Evolutionary conservation across 2,797 vertebrate species (phyloP).

Genomic region (Brotula barbata): DNA sequence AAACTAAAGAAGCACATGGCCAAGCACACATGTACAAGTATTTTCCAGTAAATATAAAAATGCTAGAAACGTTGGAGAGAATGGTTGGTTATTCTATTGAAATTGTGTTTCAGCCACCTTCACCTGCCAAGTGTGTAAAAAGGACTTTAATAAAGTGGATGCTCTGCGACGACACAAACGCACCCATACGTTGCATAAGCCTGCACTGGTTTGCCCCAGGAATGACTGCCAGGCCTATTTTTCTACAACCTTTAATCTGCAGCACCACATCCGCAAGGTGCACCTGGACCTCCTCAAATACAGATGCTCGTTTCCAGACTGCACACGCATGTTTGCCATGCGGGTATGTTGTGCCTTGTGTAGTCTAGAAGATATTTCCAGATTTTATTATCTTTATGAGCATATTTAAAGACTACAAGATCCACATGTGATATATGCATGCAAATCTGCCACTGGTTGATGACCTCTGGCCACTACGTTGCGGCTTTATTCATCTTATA

Average conservation of each 20-base stretch:
- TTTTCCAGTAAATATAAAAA: no score
- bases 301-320: constrained; percentile 76
- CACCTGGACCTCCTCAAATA: constrained; percentile 81
- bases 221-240: constrained; percentile 79
- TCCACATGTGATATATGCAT: no score
- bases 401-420: no score
- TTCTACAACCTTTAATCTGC: constrained; percentile 83
- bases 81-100: background rate
- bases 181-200: constrained; percentile 73
- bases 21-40: constrained; percentile 74
- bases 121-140: constrained; percentile 74
- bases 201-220: constrained; percentile 76
- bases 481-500: constrained; percentile 32
- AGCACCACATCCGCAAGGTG: constrained; percentile 84
- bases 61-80: background rate
- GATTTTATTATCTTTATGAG: background rate
- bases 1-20: constrained; percentile 73
- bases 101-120: constrained; percentile 46
- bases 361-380: no score
- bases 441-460: background rate
- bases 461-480: background rate
- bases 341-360: constrained; percentile 61
- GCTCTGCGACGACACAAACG: constrained; percentile 76
- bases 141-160: constrained; percentile 66
- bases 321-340: constrained; percentile 79